Conservation (phyloP, 2,113 vertebrate species). For the Vicugna pacos region DNA sequence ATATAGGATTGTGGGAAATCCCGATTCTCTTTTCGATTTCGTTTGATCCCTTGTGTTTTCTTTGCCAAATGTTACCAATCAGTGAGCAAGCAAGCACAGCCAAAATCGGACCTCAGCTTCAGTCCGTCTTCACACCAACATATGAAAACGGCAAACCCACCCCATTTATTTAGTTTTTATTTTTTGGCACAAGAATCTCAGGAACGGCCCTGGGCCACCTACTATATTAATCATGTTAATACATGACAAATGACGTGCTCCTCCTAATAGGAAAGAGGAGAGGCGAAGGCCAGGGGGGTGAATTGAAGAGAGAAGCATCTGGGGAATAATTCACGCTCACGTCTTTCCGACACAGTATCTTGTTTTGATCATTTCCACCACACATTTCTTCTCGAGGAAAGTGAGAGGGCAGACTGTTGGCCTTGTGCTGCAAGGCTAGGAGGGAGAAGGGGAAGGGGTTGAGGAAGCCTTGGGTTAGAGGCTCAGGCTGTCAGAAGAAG, state of each 20-base stretch:
- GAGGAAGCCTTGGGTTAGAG: constrained; percentile 22
- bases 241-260: constrained; percentile 85
- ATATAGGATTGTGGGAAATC: constrained; percentile 87
- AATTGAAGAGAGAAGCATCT: constrained; percentile 82
- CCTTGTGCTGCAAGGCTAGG: constrained; percentile 57
- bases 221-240: constrained; percentile 84
- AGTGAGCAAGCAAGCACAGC: constrained; percentile 86
- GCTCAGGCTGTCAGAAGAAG: constrained; percentile 64
- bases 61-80: constrained; percentile 90
- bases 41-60: constrained; percentile 82
- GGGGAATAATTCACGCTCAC: constrained; percentile 85
- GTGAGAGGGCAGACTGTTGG: constrained; percentile 57
- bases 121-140: constrained; percentile 85
- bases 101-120: constrained; percentile 91
- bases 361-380: constrained; percentile 87
- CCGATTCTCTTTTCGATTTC: constrained; percentile 41
- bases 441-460: constrained; percentile 43
- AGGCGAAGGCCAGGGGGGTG: constrained; percentile 83
- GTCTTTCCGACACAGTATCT: constrained; percentile 87
- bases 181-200: constrained; percentile 90
- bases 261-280: constrained; percentile 79
- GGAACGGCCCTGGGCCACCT: constrained; percentile 92
- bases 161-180: constrained; percentile 50
- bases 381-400: constrained; percentile 82
- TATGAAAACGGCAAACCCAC: constrained; percentile 84